Evolutionary conservation across 2,797 vertebrate genomes (phyloP).

Genomic region (Benthosema pterotum): DNA sequence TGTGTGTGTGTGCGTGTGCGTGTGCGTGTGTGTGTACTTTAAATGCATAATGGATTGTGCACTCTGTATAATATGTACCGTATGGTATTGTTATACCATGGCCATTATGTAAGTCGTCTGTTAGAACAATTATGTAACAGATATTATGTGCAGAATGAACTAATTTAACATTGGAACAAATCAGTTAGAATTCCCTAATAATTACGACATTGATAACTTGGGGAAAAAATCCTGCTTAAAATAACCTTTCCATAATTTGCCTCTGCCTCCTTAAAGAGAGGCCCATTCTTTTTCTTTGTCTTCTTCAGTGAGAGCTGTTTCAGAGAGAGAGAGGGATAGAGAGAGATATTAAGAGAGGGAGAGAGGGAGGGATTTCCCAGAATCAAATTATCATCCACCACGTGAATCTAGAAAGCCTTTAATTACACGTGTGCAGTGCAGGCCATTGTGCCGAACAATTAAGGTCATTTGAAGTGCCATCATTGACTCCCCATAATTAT

Average conservation of each 20-base stretch:
- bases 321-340: too few relatives aligned
- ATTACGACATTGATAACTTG: background rate
- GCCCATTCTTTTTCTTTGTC: too few relatives aligned
- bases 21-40: background rate
- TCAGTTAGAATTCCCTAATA: too few relatives aligned
- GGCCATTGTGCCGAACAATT: slow-evolving; percentile 58
- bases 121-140: slow-evolving; percentile 6
- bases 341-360: background rate
- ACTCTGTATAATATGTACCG: background rate
- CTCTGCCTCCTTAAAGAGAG: background rate
- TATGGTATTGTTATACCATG: background rate
- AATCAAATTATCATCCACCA: slow-evolving; percentile 42
- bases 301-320: too few relatives aligned
- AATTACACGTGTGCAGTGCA: slow-evolving; percentile 47
- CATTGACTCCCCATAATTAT: slow-evolving; percentile 46
- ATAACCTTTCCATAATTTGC: background rate
- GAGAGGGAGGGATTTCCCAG: slow-evolving; percentile 14
- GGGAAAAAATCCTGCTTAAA: too few relatives aligned
- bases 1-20: background rate
- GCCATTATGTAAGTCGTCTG: slow-evolving; percentile 2
- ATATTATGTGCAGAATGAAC: slow-evolving; percentile 7
- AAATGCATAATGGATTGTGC: background rate
- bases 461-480: slow-evolving; percentile 52
- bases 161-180: too few relatives aligned
- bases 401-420: slow-evolving; percentile 45